phyloP scores from a whole-genome alignment of 2,888 invertebrate genomes.

The Heliconius aoede region DNA sequence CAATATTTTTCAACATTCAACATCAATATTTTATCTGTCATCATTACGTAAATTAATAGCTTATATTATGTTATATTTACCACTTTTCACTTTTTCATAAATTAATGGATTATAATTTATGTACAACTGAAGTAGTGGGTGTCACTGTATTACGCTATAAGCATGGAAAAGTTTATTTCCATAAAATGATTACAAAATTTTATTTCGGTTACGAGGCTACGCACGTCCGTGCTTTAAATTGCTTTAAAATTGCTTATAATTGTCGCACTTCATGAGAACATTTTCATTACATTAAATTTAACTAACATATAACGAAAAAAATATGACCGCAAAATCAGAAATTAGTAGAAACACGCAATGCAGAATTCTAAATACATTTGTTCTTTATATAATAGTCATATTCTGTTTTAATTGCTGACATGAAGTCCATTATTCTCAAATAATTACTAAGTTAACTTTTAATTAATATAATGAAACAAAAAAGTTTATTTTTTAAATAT shows the following conservation, averaged over 20 bases:
- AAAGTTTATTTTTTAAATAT: too few relatives aligned
- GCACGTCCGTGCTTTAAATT: slow-evolving; percentile 39
- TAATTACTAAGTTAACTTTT: too few relatives aligned
- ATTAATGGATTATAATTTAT: neutral
- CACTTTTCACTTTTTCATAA: too few relatives aligned
- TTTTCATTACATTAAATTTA: slow-evolving; percentile 10
- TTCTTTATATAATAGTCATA: neutral
- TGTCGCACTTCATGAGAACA: slow-evolving; percentile 25
- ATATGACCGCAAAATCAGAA: neutral
- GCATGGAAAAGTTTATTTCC: neutral
- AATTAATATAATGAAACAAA: too few relatives aligned
- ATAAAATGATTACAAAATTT: slow-evolving; percentile 27
- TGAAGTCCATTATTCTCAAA: too few relatives aligned
- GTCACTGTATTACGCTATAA: neutral
- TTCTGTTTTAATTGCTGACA: neutral
- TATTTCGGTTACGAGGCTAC: slow-evolving; percentile 31
- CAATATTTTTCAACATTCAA: too few relatives aligned
- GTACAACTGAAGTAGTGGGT: neutral
- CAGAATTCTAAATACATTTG: neutral
- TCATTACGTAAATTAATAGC: too few relatives aligned
- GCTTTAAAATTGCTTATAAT: slow-evolving; percentile 38
- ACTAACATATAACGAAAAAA: neutral
- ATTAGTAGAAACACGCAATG: slow-evolving; percentile 15
- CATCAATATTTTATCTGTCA: too few relatives aligned
- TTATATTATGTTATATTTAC: too few relatives aligned